A percentile compares a stretch with the other conserved stretches of the same genome.
These are phyloP conservation scores for Fabriciana adippe DNA, from an alignment of 2,888 invertebrate species.

Conservation along the genomic window DNA sequence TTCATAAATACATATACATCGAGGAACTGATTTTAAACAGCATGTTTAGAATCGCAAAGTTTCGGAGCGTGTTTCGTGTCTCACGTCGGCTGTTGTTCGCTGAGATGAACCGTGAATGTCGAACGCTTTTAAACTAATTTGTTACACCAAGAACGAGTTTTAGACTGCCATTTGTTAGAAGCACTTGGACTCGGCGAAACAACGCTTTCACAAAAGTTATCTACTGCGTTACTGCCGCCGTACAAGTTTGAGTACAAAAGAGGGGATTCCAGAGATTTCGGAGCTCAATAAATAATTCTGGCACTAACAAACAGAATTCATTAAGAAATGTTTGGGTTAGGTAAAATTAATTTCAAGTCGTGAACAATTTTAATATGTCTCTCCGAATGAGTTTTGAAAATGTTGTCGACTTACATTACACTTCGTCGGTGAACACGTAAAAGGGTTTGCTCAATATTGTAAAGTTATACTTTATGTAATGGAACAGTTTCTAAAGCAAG, in stretches of 20 bases:
- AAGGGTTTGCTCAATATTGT: slow-evolving; percentile 4
- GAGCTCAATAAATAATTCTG: slow-evolving; percentile 31
- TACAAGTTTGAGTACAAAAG: slow-evolving; percentile 49
- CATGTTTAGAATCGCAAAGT: neutral
- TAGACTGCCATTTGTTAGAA: slow-evolving; percentile 39
- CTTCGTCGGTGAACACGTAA: slow-evolving; percentile 11
- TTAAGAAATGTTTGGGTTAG: slow-evolving; percentile 21
- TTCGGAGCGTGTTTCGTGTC: slow-evolving; percentile 8
- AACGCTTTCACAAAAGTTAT: slow-evolving; percentile 50
- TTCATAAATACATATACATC: slow-evolving; percentile 7
- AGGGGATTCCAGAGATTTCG: slow-evolving; percentile 25
- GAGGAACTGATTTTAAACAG: neutral
- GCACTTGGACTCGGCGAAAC: slow-evolving; percentile 37
- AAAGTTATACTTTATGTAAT: slow-evolving; percentile 7
- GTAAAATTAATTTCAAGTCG: slow-evolving; percentile 22
- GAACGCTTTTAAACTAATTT: slow-evolving; percentile 40
- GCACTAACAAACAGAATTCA: slow-evolving; percentile 23
- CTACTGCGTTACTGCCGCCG: slow-evolving; percentile 50
- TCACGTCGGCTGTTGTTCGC: slow-evolving; percentile 8
- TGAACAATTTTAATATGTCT: slow-evolving; percentile 23
- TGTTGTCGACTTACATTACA: slow-evolving; percentile 17
- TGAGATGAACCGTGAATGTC: slow-evolving; percentile 28
- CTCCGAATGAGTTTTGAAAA: slow-evolving; percentile 14
- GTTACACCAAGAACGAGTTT: slow-evolving; percentile 36
- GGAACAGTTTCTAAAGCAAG: slow-evolving; percentile 14